Evolutionary conservation across 1,140 invertebrate genomes (phyloP).

Genomic region (Zaprionus vittiger): DNA sequence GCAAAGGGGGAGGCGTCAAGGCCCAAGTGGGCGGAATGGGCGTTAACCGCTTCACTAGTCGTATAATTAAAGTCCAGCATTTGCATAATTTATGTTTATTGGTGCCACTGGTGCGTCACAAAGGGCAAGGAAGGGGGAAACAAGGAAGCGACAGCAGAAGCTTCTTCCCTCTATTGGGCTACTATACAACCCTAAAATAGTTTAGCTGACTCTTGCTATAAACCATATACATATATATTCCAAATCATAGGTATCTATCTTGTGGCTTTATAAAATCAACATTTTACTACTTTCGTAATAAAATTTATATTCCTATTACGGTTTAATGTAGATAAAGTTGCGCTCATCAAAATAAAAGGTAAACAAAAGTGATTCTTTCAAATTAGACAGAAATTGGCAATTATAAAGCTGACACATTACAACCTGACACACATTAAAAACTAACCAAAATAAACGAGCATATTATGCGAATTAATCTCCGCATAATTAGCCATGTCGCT

Average conservation of each 20-base stretch:
- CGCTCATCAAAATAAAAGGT: neutral
- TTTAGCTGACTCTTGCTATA: neutral
- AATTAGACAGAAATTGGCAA: neutral
- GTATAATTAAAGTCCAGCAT: constrained; percentile 76
- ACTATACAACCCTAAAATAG: neutral
- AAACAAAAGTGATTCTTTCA: neutral
- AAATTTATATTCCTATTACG: neutral
- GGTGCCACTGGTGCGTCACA: constrained; percentile 19
- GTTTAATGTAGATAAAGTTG: neutral
- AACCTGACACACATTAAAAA: neutral
- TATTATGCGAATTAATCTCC: neutral
- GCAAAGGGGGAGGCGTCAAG: neutral
- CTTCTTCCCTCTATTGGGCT: neutral
- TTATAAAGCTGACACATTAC: constrained; percentile 2
- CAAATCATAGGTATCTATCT: neutral
- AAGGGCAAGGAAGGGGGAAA: neutral
- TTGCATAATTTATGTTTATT: constrained; percentile 81
- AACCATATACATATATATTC: too few species aligned
- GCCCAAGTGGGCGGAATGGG: constrained; percentile 32
- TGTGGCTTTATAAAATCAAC: neutral
- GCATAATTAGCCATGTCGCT: neutral
- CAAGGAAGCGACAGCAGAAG: neutral
- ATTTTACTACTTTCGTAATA: neutral
- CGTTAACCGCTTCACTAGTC: constrained; percentile 52
- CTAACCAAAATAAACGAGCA: neutral